These are phyloP conservation scores for Scyliorhinus canicula DNA, from an alignment of 2,797 vertebrate genomes.

Conservation along the genomic window DNA sequence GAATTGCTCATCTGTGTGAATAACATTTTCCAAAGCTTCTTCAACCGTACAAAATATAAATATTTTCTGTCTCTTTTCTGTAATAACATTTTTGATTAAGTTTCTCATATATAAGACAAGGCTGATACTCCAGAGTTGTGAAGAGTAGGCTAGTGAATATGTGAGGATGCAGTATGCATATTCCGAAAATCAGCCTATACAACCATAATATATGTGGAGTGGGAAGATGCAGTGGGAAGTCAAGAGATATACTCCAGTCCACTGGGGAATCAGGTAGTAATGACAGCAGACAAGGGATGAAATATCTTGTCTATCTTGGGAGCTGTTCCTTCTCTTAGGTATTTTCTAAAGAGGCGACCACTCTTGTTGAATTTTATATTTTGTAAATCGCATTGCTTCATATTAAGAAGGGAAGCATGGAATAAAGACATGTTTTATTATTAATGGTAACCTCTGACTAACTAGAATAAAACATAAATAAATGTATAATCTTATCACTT, in stretches of 20 bases:
- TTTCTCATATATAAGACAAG: neutral
- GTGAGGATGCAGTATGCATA: constrained; percentile 30
- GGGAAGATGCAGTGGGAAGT: neutral
- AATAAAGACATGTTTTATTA: constrained; percentile 22
- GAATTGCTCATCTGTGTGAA: neutral
- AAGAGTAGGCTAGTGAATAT: neutral
- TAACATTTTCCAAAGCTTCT: neutral
- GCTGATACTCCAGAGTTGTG: neutral
- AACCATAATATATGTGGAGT: constrained; percentile 37
- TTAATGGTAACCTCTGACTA: constrained; percentile 37
- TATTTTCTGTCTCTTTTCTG: neutral
- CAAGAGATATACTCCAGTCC: constrained; percentile 14
- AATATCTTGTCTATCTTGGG: constrained; percentile 10
- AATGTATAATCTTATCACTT: constrained; percentile 34
- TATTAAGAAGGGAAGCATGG: constrained; percentile 20
- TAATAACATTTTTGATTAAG: constrained; percentile 34
- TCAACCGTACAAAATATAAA: neutral
- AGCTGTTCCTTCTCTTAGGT: constrained; percentile 30
- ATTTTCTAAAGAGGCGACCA: constrained; percentile 1
- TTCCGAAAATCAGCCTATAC: constrained; percentile 34
- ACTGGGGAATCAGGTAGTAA: constrained; percentile 26
- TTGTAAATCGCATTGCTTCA: neutral
- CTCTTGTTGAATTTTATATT: constrained; percentile 33
- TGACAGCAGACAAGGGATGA: constrained; percentile 22
- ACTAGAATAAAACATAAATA: constrained; percentile 24